These are phyloP conservation scores for Amazona vittata DNA, from an alignment of 2,113 vertebrate genomes.

Conservation along the genomic window DNA sequence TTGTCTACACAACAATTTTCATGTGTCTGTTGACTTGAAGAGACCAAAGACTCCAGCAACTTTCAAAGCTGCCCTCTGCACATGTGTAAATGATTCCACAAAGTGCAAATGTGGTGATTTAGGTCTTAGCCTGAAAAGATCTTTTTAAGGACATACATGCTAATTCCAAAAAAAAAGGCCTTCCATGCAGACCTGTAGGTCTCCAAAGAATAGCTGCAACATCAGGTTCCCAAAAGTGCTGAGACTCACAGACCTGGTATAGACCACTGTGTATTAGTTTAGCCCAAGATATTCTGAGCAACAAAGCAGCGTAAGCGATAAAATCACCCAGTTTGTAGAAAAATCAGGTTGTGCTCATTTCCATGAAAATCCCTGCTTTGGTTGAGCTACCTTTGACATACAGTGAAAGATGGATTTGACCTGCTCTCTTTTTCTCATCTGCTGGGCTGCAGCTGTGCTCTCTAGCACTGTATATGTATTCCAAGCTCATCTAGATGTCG, in stretches of 20 bases:
- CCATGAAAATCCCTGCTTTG: background rate
- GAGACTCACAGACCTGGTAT: background rate
- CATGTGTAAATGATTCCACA: background rate
- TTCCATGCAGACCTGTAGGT: background rate
- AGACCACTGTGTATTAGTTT: background rate
- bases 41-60: background rate
- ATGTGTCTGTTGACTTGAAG: background rate
- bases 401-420: slow-evolving; percentile 13
- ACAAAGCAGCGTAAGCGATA: background rate
- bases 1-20: background rate
- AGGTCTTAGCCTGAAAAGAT: background rate
- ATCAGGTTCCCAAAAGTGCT: background rate
- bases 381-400: slow-evolving; percentile 49
- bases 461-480: slow-evolving; percentile 19
- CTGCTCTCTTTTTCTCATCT: slow-evolving; percentile 21
- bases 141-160: background rate
- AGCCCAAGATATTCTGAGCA: background rate
- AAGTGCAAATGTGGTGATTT: background rate
- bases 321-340: background rate
- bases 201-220: background rate
- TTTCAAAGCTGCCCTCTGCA: background rate
- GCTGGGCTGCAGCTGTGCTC: slow-evolving; percentile 31
- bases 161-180: background rate
- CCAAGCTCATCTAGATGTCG: slow-evolving; percentile 40
- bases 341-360: slow-evolving; percentile 6